Evolutionary conservation across 2,113 vertebrate species (phyloP), one percentile per base, ranked within the genome.

Genomic region (Xenus cinereus): DNA sequence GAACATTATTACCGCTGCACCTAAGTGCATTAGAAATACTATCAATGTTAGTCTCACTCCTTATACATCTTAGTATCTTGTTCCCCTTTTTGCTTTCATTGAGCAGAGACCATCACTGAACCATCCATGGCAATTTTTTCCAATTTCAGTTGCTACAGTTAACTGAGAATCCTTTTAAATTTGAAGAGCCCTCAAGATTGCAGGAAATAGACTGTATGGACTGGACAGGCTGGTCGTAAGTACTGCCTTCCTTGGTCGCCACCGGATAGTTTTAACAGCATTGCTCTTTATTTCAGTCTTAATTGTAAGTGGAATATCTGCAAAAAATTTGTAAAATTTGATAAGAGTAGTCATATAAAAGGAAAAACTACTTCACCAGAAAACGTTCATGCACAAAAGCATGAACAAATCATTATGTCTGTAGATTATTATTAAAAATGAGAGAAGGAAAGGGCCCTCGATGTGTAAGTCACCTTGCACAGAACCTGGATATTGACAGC

Each of bases 361-460:
- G 21, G n/a, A 57, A 77, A 82, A 92, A 84, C 30, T 64, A 64
- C 69, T 81, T 80, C 37, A 90, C n/a, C 10, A 63, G 33, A 91
- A 96, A 90, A 85, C 9, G 21, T 59, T 59, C 33, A 23, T 9
- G 12, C 41, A 82, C 22, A 83, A 37, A 84, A 79, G n/a, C 2
- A 6, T 8, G 41, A 92, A 68, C 33, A 84, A 48, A 80, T 76
- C 23, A 66, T 71, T 87, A 48, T 68, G 20, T 51, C 28, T 90
- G 59, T 46, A 88, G 79, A 76, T 91, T 90, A 63, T 81, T 83
- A 95, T 78, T 87, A 84, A 87, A 94, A 83, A 37, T 12, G 14
- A 85, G n/a, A 56, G 64, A 63, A 79, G 26, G 51, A 91, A 81
- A 39, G 8, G 32, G 32, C 37, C 24, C 64, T 75, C 15, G 1